These are phyloP conservation scores for Macaca nemestrina DNA, from an alignment of 2,113 vertebrate genomes.

Conservation along the genomic window DNA sequence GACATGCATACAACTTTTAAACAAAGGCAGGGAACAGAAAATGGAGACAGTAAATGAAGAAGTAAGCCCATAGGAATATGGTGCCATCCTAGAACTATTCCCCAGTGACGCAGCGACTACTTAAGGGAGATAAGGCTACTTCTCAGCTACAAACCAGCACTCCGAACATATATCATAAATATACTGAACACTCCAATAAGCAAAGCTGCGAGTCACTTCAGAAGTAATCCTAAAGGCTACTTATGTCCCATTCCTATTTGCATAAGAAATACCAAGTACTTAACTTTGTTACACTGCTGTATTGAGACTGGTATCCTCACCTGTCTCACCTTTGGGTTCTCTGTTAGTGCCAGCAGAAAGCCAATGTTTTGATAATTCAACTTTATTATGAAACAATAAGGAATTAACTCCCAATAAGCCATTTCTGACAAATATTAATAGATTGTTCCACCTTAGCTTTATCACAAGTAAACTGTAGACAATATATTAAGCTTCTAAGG, in stretches of 20 bases:
- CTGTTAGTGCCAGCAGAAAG: neutral
- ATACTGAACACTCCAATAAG: neutral
- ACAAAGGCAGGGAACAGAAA: neutral
- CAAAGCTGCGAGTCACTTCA: neutral
- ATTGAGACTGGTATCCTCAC: neutral
- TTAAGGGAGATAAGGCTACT: neutral
- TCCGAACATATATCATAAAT: neutral
- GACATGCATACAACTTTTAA: neutral
- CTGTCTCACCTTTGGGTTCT: neutral
- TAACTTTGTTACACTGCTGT: neutral
- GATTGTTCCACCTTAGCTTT: neutral
- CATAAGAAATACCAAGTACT: neutral
- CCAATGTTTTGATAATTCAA: neutral
- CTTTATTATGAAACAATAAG: conserved; percentile 33
- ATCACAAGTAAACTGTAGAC: neutral
- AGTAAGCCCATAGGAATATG: neutral
- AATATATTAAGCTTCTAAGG: neutral
- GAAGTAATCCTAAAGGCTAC: neutral
- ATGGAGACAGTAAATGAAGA: neutral
- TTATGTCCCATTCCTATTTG: neutral
- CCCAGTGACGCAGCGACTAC: neutral
- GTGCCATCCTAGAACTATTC: neutral
- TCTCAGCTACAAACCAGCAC: neutral
- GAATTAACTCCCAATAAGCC: neutral
- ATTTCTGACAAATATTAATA: neutral